These are phyloP conservation scores for Balaeniceps rex DNA, from an alignment of 2,113 vertebrate genomes.

Conservation along the genomic window DNA sequence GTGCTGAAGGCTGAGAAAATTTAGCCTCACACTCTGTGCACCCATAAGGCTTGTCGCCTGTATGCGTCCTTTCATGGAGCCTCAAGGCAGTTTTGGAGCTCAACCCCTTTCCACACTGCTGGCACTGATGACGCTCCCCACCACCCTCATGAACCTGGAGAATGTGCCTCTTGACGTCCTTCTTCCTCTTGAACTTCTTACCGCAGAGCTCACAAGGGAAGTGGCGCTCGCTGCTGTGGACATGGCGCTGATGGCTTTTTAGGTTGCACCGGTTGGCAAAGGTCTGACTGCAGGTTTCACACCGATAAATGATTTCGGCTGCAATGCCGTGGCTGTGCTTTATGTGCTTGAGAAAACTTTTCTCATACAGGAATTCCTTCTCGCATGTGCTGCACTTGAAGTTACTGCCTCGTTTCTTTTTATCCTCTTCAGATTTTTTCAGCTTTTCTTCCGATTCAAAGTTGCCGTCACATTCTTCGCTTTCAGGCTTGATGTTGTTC, in stretches of 20 bases:
- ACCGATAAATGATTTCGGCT: constrained; percentile 82
- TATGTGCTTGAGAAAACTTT: constrained; percentile 78
- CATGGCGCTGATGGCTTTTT: constrained; percentile 92
- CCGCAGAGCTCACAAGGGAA: constrained; percentile 87
- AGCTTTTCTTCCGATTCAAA: background rate
- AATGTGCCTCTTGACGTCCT: constrained; percentile 92
- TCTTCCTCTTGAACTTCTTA: constrained; percentile 97
- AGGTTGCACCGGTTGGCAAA: constrained; percentile 97
- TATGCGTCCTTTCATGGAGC: constrained; percentile 92
- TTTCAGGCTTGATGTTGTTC: constrained; percentile 1
- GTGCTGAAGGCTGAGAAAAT: constrained; percentile 95
- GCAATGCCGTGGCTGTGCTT: constrained; percentile 82
- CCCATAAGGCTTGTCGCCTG: constrained; percentile 86
- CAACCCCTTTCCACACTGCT: constrained; percentile 88
- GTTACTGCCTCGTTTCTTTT: constrained; percentile 60
- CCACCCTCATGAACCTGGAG: constrained; percentile 94
- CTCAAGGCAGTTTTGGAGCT: constrained; percentile 91
- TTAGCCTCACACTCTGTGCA: constrained; percentile 87
- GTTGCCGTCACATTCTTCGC: background rate
- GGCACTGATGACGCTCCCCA: constrained; percentile 81
- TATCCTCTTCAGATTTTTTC: constrained; percentile 39
- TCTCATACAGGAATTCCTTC: constrained; percentile 76
- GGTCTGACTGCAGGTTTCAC: constrained; percentile 88
- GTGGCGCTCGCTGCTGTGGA: constrained; percentile 90
- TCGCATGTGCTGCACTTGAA: constrained; percentile 79